Evolutionary conservation across 2,113 vertebrate genomes (phyloP), one percentile per base, ranked within the genome.

Genomic region (Passer domesticus): DNA sequence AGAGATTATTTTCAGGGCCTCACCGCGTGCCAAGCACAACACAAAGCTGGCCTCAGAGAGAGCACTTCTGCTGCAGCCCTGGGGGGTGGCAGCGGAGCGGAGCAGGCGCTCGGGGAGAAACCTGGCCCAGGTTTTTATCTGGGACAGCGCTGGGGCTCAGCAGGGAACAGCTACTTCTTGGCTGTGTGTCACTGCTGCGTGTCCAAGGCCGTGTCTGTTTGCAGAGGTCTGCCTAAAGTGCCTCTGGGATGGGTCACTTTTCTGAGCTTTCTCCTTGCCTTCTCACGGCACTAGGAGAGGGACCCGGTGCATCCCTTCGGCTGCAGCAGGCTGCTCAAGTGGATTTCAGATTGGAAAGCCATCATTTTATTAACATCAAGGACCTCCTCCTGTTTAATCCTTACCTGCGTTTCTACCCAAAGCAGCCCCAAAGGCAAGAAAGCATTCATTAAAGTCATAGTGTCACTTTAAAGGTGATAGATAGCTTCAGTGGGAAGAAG

Each of bases 1-100:
- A 94, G 94, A 95, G 95, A 95, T 96, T 97, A 96, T 97, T 96
- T 96, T 97, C 95, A 82, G 95, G 88, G n/a, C 92, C 76, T 79
- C 12, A 0, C 1, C 62, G 88, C 6, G 2, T 96, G 96, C 96
- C 95, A 96, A 96, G 35, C 77, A 92, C 92, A 94, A 94, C 80
- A 94, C 83, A 96, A 96, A 95, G 90, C 89, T 96, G 95, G 95
- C 69, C 90, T 89, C 86, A 47, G 93, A 95, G 79, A 84, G 49
- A 94, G 69, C 79, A n/a, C 90, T 95, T 88, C 90, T 94, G 93
- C 95, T 28, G 88, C 76, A 81, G 95, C 82, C 49, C 0, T 18
- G 50, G 76, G 64, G 85, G 90, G 91, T 47, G 76, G 90, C 90
- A 92, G 86, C 1, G 2, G 85, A 83, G 90, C 64, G 0, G 85